Conservation (phyloP, 2,797 vertebrate genomes). For the Sebastes flavidus region DNA sequence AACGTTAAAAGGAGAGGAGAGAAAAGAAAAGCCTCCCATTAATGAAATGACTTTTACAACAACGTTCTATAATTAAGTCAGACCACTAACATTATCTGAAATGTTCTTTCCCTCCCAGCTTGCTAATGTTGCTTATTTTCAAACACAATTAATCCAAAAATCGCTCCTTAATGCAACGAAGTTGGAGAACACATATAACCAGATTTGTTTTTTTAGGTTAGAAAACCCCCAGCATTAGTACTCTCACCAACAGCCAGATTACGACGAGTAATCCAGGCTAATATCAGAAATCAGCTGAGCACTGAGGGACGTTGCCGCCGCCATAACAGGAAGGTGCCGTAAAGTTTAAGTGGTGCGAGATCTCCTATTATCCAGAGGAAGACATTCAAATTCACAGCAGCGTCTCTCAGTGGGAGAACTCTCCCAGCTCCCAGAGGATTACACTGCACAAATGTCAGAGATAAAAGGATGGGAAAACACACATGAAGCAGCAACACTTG, state of each 20-base stretch:
- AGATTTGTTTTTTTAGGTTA: background rate
- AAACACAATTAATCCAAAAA: background rate
- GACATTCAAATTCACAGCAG: constrained; percentile 45
- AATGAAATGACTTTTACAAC: constrained; percentile 12
- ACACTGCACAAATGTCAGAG: constrained; percentile 70
- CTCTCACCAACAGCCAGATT: background rate
- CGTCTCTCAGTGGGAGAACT: constrained; percentile 33
- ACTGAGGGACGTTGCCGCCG: background rate
- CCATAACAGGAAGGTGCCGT: background rate
- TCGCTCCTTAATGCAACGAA: background rate
- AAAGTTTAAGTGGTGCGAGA: constrained; percentile 10
- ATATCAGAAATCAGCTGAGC: background rate
- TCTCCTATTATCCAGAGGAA: constrained; percentile 1
- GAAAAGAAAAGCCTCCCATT: background rate
- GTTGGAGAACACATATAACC: background rate
- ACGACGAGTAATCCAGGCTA: background rate
- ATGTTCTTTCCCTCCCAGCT: background rate
- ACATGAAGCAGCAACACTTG: constrained; percentile 74
- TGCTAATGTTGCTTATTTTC: background rate
- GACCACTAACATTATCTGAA: background rate
- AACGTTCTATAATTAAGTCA: constrained; percentile 6
- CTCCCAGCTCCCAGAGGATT: constrained; percentile 49
- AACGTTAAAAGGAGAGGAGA: background rate
- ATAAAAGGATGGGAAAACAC: constrained; percentile 61
- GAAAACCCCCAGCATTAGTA: background rate